phyloP scores from a whole-genome alignment of 2,888 invertebrate genomes.

The Arrhopalites spinosus region DNA sequence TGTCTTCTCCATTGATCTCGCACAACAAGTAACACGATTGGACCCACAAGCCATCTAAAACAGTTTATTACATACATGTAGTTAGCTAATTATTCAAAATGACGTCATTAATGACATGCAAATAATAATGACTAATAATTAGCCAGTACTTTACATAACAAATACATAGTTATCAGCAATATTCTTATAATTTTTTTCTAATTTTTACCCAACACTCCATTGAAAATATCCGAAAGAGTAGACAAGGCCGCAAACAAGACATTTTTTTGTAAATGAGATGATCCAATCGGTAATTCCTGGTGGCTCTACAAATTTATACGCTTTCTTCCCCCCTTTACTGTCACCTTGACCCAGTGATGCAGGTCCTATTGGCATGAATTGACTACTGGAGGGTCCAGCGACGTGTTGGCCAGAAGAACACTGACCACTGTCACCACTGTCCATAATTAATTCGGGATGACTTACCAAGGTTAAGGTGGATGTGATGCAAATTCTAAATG shows the following conservation, averaged over 20 bases:
- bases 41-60: conserved; percentile 83
- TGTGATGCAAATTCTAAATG: no score
- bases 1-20: conserved; percentile 79
- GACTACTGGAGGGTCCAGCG: background rate
- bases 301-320: conserved; percentile 55
- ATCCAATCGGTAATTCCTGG: conserved; percentile 54
- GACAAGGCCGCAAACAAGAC: conserved; percentile 50
- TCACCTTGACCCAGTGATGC: conserved; percentile 5
- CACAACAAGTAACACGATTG: conserved; percentile 69
- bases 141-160: no score
- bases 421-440: background rate
- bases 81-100: background rate
- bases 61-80: conserved; percentile 71
- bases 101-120: background rate
- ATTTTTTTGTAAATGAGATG: conserved; percentile 54
- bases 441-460: no score
- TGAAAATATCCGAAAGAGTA: conserved; percentile 56
- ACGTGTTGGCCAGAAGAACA: background rate
- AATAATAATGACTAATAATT: no score
- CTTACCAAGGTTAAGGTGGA: no score
- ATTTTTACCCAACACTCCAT: conserved; percentile 32
- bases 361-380: conserved; percentile 39
- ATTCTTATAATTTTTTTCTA: background rate
- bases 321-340: conserved; percentile 41
- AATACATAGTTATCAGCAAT: no score